A percentile compares a stretch with the other conserved stretches of the same genome.
Evolutionary conservation across 2,113 vertebrate genomes (phyloP).

Genomic region (Synodontis membranacea): DNA sequence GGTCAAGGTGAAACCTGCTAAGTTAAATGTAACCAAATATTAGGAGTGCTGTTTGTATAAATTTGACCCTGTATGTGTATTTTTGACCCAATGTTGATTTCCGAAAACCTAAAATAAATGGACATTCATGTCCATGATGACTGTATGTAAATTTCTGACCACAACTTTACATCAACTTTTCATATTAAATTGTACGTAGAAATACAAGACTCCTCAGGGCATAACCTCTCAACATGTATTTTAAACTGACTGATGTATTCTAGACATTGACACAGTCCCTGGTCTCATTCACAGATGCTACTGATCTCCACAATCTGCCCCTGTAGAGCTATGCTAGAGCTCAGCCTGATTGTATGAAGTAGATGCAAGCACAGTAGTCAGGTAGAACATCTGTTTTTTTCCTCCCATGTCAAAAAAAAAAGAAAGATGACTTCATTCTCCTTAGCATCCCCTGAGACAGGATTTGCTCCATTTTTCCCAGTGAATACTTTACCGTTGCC

Average conservation of each 20-base stretch:
- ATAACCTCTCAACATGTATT: not conserved
- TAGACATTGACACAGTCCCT: not conserved
- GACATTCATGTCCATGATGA: too few species aligned
- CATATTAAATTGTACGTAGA: not conserved
- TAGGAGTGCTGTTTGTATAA: too few species aligned
- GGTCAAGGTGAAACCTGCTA: too few species aligned
- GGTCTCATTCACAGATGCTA: not conserved
- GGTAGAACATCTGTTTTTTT: constrained; percentile 28
- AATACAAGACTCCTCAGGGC: not conserved
- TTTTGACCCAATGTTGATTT: too few species aligned
- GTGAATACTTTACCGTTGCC: not conserved
- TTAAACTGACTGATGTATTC: not conserved
- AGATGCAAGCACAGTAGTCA: constrained; percentile 19
- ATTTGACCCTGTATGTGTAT: too few species aligned
- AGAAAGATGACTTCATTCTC: constrained; percentile 18
- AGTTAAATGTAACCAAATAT: too few species aligned
- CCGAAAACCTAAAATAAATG: too few species aligned
- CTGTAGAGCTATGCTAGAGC: not conserved
- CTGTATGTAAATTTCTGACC: too few species aligned
- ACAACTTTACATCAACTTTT: too few species aligned
- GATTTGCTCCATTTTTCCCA: not conserved
- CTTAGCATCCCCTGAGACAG: not conserved
- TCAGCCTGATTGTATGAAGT: not conserved
- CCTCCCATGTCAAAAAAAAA: not conserved
- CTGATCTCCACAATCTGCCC: not conserved